phyloP scores from a whole-genome alignment of 1,140 invertebrate genomes.

The Luehdorfia chinensis region DNA sequence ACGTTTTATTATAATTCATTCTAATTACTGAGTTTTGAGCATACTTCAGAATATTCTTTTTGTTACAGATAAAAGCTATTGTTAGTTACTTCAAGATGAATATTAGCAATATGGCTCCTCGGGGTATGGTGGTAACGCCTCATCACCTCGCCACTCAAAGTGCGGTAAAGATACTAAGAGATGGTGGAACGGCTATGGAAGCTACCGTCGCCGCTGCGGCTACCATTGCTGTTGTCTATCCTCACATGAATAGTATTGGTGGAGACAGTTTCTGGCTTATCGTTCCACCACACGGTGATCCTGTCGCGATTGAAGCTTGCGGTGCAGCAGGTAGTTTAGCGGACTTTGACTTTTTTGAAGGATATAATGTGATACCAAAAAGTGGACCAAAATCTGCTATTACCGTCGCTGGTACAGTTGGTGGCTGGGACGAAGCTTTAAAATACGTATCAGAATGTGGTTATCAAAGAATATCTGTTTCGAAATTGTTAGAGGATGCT shows the following conservation, averaged over 20 bases:
- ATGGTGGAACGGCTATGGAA: constrained; percentile 63
- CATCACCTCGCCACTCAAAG: constrained; percentile 60
- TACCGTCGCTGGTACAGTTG: constrained; percentile 60
- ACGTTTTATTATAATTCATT: no score
- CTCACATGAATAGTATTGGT: constrained; percentile 63
- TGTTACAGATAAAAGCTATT: constrained; percentile 8
- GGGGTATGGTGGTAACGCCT: constrained; percentile 65
- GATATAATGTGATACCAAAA: constrained; percentile 38
- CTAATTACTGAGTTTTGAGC: no score
- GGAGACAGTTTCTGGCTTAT: constrained; percentile 66
- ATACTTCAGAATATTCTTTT: constrained; percentile 1
- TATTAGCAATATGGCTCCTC: constrained; percentile 38
- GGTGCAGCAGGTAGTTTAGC: constrained; percentile 56
- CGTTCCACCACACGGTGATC: constrained; percentile 51
- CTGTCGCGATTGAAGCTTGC: constrained; percentile 57
- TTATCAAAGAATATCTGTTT: constrained; percentile 45
- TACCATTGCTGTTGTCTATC: constrained; percentile 58
- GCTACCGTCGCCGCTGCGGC: constrained; percentile 61
- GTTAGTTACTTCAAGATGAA: constrained; percentile 35
- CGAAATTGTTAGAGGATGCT: constrained; percentile 49
- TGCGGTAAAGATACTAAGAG: constrained; percentile 50
- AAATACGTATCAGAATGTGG: constrained; percentile 55
- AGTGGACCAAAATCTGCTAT: constrained; percentile 48
- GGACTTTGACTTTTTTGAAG: constrained; percentile 39
- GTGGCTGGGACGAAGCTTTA: constrained; percentile 62